Percentiles rank a stretch among this genome's conserved stretches.
These are phyloP conservation scores for Axinella damicornis DNA, from an alignment of 37 sponge, comb jelly and placozoan species.

Conservation along the genomic window DNA sequence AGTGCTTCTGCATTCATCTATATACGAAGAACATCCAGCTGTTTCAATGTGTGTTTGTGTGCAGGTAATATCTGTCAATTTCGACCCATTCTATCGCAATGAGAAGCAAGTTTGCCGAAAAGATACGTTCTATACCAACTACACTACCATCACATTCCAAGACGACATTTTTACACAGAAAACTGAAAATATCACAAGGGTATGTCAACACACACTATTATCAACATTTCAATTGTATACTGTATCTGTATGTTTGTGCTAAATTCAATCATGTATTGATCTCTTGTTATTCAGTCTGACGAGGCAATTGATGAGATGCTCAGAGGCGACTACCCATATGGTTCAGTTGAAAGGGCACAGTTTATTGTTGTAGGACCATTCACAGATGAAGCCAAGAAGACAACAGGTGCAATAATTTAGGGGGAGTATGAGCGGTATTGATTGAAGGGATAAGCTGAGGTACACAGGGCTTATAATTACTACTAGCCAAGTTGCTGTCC, in stretches of 20 bases:
- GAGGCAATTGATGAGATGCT: background rate
- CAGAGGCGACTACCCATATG: background rate
- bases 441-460: too few relatives aligned
- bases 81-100: background rate
- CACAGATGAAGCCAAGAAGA: slow-evolving; percentile 16
- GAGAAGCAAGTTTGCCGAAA: slow-evolving; percentile 11
- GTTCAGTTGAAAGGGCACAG: background rate
- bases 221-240: background rate
- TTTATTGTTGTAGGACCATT: slow-evolving; percentile 53
- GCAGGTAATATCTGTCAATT: slow-evolving; percentile 3
- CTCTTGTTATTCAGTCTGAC: too few relatives aligned
- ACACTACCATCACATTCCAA: slow-evolving; percentile 6
- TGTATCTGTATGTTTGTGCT: too few relatives aligned
- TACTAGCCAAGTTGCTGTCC: too few relatives aligned
- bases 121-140: slow-evolving; percentile 10
- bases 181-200: background rate
- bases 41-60: too few relatives aligned
- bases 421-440: too few relatives aligned
- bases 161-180: background rate
- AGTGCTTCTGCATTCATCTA: too few relatives aligned
- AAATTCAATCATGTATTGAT: too few relatives aligned
- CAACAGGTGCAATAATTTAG: background rate
- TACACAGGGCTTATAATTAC: too few relatives aligned
- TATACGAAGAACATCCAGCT: too few relatives aligned
- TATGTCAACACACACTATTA: background rate